These are phyloP conservation scores for Phylloscopus whistleri DNA, from an alignment of 2,113 vertebrate genomes.

Conservation along the genomic window DNA sequence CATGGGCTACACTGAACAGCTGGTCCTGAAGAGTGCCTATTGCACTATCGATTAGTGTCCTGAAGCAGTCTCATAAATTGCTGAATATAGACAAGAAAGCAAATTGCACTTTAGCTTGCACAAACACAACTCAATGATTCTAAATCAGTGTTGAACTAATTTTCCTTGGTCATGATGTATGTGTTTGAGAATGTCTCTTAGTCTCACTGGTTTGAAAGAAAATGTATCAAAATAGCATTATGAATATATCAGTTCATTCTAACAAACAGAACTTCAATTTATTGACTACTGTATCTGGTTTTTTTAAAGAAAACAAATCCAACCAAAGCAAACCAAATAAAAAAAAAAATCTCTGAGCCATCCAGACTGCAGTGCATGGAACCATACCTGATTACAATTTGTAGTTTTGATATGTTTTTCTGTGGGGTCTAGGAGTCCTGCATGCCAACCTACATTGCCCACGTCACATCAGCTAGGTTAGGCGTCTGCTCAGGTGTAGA, in stretches of 20 bases:
- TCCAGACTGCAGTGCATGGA: background rate
- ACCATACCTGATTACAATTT: background rate
- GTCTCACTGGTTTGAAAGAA: background rate
- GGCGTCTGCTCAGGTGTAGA: background rate
- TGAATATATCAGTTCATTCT: background rate
- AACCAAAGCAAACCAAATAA: background rate
- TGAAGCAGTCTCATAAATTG: slow-evolving; percentile 69
- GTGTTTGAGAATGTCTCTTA: background rate
- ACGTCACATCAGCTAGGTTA: background rate
- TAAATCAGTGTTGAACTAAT: slow-evolving; percentile 67
- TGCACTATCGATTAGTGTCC: slow-evolving; percentile 69
- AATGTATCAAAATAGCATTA: background rate
- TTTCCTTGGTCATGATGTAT: background rate
- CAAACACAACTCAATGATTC: slow-evolving; percentile 60
- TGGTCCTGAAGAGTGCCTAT: background rate
- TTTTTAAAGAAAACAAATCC: background rate
- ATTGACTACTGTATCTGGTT: background rate
- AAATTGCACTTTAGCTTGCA: slow-evolving; percentile 69
- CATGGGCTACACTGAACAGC: background rate
- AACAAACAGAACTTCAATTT: background rate
- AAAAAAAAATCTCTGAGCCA: background rate
- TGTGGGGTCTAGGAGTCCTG: background rate
- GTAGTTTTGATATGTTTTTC: background rate
- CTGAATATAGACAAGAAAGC: slow-evolving; percentile 60
- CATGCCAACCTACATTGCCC: background rate